Evolutionary conservation across 2,888 invertebrate genomes (phyloP), one percentile per base, ranked within the genome.

Genomic region (Ectemnius lituratus): DNA sequence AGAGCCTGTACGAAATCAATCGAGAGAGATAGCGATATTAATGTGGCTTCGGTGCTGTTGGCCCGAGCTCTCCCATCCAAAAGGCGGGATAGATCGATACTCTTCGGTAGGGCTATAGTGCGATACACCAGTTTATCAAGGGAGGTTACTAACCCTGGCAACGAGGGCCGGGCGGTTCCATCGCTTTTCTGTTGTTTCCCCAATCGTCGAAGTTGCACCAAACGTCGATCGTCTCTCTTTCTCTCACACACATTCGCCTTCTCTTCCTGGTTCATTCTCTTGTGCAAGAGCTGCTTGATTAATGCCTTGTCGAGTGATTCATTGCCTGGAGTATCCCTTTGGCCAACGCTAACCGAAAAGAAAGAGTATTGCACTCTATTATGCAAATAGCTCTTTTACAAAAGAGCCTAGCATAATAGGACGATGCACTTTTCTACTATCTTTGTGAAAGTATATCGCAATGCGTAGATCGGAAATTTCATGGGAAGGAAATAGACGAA

Each of bases 31-130:
- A 14, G 52, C 14, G 52, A 37, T 37, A 69, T 69, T 69, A 46
- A 52, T 61, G 60, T 5, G 56, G 61, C 45, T 58, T 37, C 62
- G 62, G 47, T 37, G 52, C 52, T n/a, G 14, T 52, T 20, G 56
- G 60, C 18, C 8, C 45, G 52, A 67, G 20, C 13, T 20, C 23
- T 23, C 52, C 62, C 52, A 68, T 58, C 68, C 62, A 27, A 62
- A 28, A 57, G 58, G 62, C 71, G 52, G 47, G 37, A n/a, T 67
- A 52, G 61, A 60, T 79, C 77, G 77, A 79, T 77, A 77, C 73
- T 75, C 70, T 73, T 79, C 75, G 73, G 27, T 75, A 69, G 72
- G 70, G 73, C 72, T 77, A 75, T 60, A 70, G 67, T 37, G 20
- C 47, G 63, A 68, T 52, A 67, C 68, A 52, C n/a, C 73, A 67